Base-by-base conservation (phyloP, 2,888 invertebrate genomes). In the Drosophila nigricruria region DNA sequence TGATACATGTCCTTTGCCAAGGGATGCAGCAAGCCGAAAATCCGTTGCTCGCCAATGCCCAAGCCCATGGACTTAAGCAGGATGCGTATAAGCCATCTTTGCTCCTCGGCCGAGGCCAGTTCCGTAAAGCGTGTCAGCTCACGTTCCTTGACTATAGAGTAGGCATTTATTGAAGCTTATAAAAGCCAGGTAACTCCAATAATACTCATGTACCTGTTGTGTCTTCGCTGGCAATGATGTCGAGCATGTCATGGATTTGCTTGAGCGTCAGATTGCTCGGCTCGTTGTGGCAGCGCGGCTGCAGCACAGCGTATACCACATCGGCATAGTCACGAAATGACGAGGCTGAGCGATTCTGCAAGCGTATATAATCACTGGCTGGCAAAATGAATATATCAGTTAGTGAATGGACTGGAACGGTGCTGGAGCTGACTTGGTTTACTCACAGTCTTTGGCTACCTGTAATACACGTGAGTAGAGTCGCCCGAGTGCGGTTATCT, bases 81-180 rank as follows among this genome's bases (percentile, higher is more conserved):
- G 59, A 98, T 96, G 60, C 98, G 94, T 8, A 98, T 95, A 23
- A 98, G 94, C 98, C 98, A 99, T 93, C 97, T 98, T 76, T 97
- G 95, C 91, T 98, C 97, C 16, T 94, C 91, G 0, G 96, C 95
- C 9, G 96, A 95, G 79, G 96, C 94, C 74, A 94, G 94, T 73
- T 95, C 94, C 34, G 97, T 93, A 52, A 97, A 94, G 54, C 94
- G 93, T 62, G 94, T 94, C 66, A 98, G 94, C 65, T 95, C 94
- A 32, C 95, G 94, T 85, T 95, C 95, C 43, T 95, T 93, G 1
- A 82, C 92, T 92, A 34, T 0, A 54, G n/a, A 3, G 2, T 0
- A 18, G n/a, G 8, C 12, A 5, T 14, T 12, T 3, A 2, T 20
- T 23, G 34, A 16, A 20, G 16, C 9, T 23, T 9, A 20, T 4